Conservation (phyloP, 2,888 invertebrate genomes). For the Asteroscopus sphinx region DNA sequence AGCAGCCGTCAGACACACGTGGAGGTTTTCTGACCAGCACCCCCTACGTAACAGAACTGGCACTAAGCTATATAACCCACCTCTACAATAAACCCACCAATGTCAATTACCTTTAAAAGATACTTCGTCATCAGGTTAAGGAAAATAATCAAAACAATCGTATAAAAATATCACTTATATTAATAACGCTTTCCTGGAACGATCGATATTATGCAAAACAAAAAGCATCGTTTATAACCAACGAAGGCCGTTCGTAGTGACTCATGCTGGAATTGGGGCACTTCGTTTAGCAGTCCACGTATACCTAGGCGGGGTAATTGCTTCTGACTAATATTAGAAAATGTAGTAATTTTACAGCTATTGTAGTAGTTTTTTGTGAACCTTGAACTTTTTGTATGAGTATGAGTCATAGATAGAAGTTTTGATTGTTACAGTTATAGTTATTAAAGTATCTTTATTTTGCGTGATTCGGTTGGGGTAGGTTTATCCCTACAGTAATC, state of each 20-base stretch:
- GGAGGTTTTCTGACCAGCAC: no score
- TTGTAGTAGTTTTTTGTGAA: conserved; percentile 50
- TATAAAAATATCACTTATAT: conserved; percentile 55
- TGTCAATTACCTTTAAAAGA: neutral
- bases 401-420: conserved; percentile 44
- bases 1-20: no score
- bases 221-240: conserved; percentile 76
- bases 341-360: conserved; percentile 65
- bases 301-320: conserved; percentile 62
- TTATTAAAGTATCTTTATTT: conserved; percentile 21
- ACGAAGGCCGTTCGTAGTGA: conserved; percentile 76
- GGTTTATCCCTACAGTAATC: no score
- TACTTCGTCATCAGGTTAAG: conserved; percentile 22
- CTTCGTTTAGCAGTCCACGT: conserved; percentile 60
- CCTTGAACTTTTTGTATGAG: conserved; percentile 61
- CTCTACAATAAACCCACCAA: neutral
- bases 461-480: conserved; percentile 39
- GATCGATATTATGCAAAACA: conserved; percentile 82
- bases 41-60: neutral
- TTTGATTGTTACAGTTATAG: conserved; percentile 33
- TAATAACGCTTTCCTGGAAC: conserved; percentile 66
- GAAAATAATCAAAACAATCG: conserved; percentile 35
- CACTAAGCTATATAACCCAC: neutral
- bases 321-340: conserved; percentile 74
- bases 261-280: conserved; percentile 78